phyloP scores from a whole-genome alignment of 1,140 invertebrate genomes.

The Sminthurides bifidus region DNA sequence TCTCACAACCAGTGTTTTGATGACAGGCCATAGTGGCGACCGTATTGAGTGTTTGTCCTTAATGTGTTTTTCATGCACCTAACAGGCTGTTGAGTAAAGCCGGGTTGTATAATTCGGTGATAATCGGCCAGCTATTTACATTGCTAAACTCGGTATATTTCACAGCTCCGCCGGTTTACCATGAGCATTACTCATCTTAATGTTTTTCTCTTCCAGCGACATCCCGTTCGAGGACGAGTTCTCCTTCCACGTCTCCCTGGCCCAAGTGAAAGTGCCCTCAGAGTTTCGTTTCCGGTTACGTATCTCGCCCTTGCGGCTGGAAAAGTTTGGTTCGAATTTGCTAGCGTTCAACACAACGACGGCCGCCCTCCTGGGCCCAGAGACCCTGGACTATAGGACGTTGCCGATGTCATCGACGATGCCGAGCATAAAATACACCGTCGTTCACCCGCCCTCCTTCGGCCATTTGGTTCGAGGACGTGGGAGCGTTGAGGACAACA shows the following conservation, averaged over 20 bases:
- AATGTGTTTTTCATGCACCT: too few species aligned
- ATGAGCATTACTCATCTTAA: too few species aligned
- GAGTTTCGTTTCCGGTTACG: slow-evolving; percentile 31
- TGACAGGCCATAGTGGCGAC: too few species aligned
- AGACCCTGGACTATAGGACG: slow-evolving; percentile 25
- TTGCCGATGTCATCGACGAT: slow-evolving; percentile 23
- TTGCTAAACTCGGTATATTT: too few species aligned
- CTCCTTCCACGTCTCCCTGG: slow-evolving; percentile 31
- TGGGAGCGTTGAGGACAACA: neutral
- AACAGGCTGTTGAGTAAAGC: too few species aligned
- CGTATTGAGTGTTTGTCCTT: too few species aligned
- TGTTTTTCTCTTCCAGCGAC: slow-evolving; percentile 28
- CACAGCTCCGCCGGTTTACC: too few species aligned
- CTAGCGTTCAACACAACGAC: slow-evolving; percentile 24
- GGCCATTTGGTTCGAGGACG: slow-evolving; percentile 11
- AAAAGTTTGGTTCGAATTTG: slow-evolving; percentile 17
- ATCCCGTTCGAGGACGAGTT: slow-evolving; percentile 30
- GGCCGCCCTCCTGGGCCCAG: slow-evolving; percentile 12
- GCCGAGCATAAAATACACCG: slow-evolving; percentile 22
- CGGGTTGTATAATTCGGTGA: too few species aligned
- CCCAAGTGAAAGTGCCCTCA: slow-evolving; percentile 30
- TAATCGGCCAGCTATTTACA: too few species aligned
- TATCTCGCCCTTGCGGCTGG: slow-evolving; percentile 27
- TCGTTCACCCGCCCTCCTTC: slow-evolving; percentile 21
- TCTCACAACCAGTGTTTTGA: too few species aligned